Evolutionary conservation across 2,113 vertebrate genomes (phyloP), one percentile per base, ranked within the genome.

Genomic region (Carettochelys insculpta): DNA sequence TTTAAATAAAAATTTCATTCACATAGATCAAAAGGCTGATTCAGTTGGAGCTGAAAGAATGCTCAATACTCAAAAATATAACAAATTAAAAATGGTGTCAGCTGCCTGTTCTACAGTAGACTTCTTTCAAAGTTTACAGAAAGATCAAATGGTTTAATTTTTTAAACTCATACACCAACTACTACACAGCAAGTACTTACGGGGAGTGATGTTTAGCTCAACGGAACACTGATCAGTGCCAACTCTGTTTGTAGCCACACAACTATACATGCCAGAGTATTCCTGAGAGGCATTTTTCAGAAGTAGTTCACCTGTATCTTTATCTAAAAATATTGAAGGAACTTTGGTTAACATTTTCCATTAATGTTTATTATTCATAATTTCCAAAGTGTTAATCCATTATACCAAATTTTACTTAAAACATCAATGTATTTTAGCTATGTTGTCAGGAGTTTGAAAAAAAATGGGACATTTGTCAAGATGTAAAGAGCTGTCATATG

Each of bases 151-250:
- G 80, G 89, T 50, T 34, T 82, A 31, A 6, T n/a, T 52, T 56
- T 13, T 6, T 87, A 75, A 27, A 4, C 31, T 91, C 87, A 58
- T 43, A 8, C 12, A 20, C 68, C 51, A 13, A 82, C 43, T 38
- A 0, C 43, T 45, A 2, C n/a, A 73, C 6, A 88, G 53, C 75
- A 86, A 92, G 87, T 85, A 99, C 99, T 98, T 95, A 99, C 99
- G 98, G 82, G 98, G 98, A 48, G 98, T 98, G 56, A 99, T 96
- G 2, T 97, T 97, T 83, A 99, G 98, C 78, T 94, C 68, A 22
- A 99, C 68, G 10, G 92, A 73, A 96, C 99, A 99, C 73, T 99
- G 98, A 53, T 99, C 99, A 0, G 88, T 91, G 90, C 99, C 99
- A 43, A 99, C 98, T 71, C 97, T 95, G 95, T 99, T 99, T 48